phyloP scores from a whole-genome alignment of 1,140 invertebrate genomes.

The Rhynchophorus ferrugineus region DNA sequence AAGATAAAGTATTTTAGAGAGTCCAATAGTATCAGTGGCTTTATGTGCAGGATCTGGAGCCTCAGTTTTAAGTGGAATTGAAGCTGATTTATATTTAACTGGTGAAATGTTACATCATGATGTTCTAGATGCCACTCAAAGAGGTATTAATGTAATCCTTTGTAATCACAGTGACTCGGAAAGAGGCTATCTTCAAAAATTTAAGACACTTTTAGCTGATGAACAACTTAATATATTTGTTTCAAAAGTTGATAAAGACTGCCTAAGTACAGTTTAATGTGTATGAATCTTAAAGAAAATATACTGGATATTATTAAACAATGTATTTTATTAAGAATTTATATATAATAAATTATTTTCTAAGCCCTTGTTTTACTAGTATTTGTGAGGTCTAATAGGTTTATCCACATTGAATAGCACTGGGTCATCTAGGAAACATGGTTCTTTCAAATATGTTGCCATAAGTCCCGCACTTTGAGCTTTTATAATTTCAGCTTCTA shows the following conservation, averaged over 20 bases:
- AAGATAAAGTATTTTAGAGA: constrained; percentile 44
- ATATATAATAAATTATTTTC: too few relatives aligned
- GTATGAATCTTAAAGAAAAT: not conserved
- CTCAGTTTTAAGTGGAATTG: constrained; percentile 60
- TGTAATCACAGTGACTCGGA: constrained; percentile 95
- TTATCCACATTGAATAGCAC: constrained; percentile 78
- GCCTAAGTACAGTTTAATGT: constrained; percentile 20
- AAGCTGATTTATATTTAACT: constrained; percentile 79
- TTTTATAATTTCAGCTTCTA: constrained; percentile 64
- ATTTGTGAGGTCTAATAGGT: constrained; percentile 71
- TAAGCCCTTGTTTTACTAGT: constrained; percentile 45
- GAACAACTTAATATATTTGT: constrained; percentile 55
- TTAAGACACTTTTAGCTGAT: constrained; percentile 46
- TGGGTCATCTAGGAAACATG: constrained; percentile 72
- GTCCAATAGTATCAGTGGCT: constrained; percentile 56
- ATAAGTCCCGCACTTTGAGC: constrained; percentile 69
- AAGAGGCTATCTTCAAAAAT: constrained; percentile 69
- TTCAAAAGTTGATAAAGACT: constrained; percentile 57
- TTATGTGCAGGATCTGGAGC: constrained; percentile 86
- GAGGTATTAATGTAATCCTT: constrained; percentile 71
- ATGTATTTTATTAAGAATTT: too few relatives aligned
- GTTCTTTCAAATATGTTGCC: constrained; percentile 68
- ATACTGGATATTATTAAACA: too few relatives aligned
- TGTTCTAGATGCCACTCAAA: constrained; percentile 76
- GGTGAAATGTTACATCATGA: constrained; percentile 97